Conservation (phyloP, 2,113 vertebrate species). For the Corvus hawaiiensis region DNA sequence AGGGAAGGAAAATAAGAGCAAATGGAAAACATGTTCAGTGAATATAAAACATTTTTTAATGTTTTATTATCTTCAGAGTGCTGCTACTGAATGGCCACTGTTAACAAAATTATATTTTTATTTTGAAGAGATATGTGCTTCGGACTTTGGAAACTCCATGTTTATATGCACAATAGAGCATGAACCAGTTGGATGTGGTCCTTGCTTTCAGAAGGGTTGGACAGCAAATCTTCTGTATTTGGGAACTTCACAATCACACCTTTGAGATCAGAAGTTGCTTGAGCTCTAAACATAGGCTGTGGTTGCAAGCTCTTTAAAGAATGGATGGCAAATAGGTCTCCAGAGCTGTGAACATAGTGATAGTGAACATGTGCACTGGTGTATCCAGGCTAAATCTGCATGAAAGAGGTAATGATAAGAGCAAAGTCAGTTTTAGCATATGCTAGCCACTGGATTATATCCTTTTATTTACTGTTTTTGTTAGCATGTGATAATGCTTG, state of each 20-base stretch:
- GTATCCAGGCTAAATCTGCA: background rate
- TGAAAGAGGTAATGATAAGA: background rate
- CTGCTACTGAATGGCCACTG: background rate
- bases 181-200: accelerated
- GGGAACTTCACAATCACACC: background rate
- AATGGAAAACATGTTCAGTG: background rate
- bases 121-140: background rate
- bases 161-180: background rate
- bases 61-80: background rate
- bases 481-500: background rate
- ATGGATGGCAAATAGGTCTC: background rate
- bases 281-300: background rate
- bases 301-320: background rate
- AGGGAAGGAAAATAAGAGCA: background rate
- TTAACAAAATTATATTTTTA: background rate
- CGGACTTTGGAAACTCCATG: background rate
- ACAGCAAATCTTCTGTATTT: background rate
- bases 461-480: background rate
- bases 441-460: background rate
- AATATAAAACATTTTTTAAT: background rate
- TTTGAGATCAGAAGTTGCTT: background rate
- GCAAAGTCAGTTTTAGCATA: background rate
- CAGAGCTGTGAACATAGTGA: background rate
- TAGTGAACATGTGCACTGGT: background rate
- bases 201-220: background rate